Conservation (phyloP, 2,797 vertebrate genomes). For the Enteromius trimaculatus region DNA sequence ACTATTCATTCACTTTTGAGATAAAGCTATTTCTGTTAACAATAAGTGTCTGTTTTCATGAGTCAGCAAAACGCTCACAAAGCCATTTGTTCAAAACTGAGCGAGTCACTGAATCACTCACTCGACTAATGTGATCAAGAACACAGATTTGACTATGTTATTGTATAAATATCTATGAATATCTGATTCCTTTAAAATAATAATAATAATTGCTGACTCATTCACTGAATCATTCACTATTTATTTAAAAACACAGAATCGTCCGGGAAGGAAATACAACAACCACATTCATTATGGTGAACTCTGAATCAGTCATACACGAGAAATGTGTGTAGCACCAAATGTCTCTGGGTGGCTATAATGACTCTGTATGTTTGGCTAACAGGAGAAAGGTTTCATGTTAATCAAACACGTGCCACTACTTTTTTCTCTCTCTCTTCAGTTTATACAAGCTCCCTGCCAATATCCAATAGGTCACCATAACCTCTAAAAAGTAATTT, state of each 20-base stretch:
- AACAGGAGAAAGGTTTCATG: constrained; percentile 24
- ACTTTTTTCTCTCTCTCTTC: neutral
- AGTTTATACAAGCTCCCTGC: constrained; percentile 35
- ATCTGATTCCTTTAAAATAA: neutral
- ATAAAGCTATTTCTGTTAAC: neutral
- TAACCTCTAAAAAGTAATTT: constrained; percentile 41
- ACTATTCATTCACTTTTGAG: neutral
- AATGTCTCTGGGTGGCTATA: constrained; percentile 15
- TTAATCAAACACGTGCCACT: constrained; percentile 42
- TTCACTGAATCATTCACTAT: neutral
- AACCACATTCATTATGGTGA: constrained; percentile 10
- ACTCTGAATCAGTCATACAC: constrained; percentile 38
- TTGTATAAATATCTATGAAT: neutral
- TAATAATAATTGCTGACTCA: neutral
- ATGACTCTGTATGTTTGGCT: constrained; percentile 42
- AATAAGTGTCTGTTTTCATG: neutral
- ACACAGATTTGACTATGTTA: neutral
- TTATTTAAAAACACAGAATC: neutral
- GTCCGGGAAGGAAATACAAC: no score
- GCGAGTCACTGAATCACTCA: neutral
- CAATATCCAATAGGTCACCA: constrained; percentile 51
- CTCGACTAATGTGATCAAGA: neutral
- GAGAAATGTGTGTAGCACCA: constrained; percentile 27
- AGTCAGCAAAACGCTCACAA: neutral
- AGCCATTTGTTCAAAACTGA: neutral